Percentiles rank a stretch among this genome's conserved stretches.
These are phyloP conservation scores for Mesoligia furuncula DNA, from an alignment of 2,888 invertebrate genomes.

Conservation along the genomic window DNA sequence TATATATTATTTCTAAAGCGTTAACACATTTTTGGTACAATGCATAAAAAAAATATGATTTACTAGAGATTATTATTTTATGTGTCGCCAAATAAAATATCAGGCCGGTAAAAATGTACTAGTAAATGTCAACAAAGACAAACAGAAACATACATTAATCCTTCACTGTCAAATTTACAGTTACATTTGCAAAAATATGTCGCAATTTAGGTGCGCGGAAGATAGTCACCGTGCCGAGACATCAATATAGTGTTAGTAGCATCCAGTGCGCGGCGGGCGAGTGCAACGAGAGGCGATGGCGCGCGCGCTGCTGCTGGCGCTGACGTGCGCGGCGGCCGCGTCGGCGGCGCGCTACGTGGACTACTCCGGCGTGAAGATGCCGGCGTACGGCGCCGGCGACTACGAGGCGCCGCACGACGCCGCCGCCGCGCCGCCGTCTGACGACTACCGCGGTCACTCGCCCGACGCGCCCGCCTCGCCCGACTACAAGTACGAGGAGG, in stretches of 20 bases:
- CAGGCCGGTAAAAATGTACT: conserved; percentile 44
- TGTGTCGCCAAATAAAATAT: conserved; percentile 3
- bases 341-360: conserved; percentile 75
- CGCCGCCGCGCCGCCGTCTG: conserved; percentile 58
- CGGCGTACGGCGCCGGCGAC: conserved; percentile 77
- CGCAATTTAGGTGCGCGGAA: conserved; percentile 69
- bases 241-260: conserved; percentile 51
- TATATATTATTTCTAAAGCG: not conserved
- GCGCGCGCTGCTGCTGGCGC: conserved; percentile 65
- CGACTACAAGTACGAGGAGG: conserved; percentile 83
- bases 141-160: conserved; percentile 53
- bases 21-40: not conserved
- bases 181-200: conserved; percentile 79
- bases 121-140: conserved; percentile 50
- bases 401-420: conserved; percentile 71
- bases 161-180: conserved; percentile 84
- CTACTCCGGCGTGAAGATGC: conserved; percentile 81
- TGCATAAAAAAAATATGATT: too few species aligned
- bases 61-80: not conserved
- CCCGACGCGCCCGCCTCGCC: conserved; percentile 77
- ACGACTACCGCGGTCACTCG: conserved; percentile 78
- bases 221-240: conserved; percentile 48
- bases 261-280: conserved; percentile 27
- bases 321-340: conserved; percentile 69
- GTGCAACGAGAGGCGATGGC: conserved; percentile 36